Conservation (phyloP, 2,888 invertebrate species). For the Prosopocoilus inquinatus region DNA sequence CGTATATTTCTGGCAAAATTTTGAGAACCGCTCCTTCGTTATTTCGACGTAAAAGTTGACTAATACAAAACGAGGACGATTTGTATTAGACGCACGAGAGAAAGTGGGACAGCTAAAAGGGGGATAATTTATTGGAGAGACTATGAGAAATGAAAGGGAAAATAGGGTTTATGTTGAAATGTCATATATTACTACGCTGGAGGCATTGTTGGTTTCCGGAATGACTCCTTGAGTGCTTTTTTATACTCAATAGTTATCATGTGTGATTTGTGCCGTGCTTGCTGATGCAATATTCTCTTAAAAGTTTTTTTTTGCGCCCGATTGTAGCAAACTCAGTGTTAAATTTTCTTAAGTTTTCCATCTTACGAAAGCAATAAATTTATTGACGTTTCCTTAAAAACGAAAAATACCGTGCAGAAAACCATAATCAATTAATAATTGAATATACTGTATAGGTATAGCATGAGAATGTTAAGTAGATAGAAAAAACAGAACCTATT, state of each 20-base stretch:
- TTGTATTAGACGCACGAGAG: constrained; percentile 9
- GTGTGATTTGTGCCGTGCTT: constrained; percentile 20
- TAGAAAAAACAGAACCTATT: no score
- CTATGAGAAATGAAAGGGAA: constrained; percentile 47
- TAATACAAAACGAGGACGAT: constrained; percentile 16
- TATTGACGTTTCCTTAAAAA: no score
- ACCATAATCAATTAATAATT: no score
- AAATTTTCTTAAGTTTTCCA: no score
- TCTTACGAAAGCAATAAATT: no score
- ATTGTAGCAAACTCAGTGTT: no score
- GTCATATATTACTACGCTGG: constrained; percentile 39
- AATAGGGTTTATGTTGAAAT: constrained; percentile 44
- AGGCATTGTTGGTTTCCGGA: constrained; percentile 35
- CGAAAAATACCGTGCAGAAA: no score
- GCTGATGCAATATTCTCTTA: background rate
- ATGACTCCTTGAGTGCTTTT: constrained; percentile 31
- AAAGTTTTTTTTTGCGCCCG: no score
- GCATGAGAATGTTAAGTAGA: no score
- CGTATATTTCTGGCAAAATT: background rate
- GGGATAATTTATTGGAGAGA: constrained; percentile 38
- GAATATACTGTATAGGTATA: no score
- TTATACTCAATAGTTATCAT: constrained; percentile 21
- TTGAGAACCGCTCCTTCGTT: constrained; percentile 9
- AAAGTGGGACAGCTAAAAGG: constrained; percentile 20
- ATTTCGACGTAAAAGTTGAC: constrained; percentile 23